These are phyloP conservation scores for Drosophila bocqueti DNA, from an alignment of 1,140 invertebrate genomes.

Conservation along the genomic window DNA sequence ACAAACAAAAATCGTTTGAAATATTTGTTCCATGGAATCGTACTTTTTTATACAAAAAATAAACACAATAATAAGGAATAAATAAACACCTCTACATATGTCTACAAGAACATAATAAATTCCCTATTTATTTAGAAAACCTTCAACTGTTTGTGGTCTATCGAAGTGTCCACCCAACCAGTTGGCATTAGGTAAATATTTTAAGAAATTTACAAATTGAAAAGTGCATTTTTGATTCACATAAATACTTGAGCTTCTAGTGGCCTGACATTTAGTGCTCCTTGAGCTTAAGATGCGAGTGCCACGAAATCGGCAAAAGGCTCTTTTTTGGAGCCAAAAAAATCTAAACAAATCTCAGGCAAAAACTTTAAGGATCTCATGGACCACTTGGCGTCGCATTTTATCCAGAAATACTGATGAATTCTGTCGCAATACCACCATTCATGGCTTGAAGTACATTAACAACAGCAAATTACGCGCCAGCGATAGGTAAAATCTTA, in stretches of 20 bases:
- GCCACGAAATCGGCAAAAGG: slow-evolving; percentile 19
- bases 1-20: too few species aligned
- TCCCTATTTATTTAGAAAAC: neutral
- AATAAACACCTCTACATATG: too few species aligned
- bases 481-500: slow-evolving; percentile 53
- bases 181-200: slow-evolving; percentile 24
- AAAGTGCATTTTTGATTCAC: slow-evolving; percentile 1
- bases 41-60: neutral
- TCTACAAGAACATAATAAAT: neutral
- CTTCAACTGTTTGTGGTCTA: neutral
- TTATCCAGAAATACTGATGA: slow-evolving; percentile 70
- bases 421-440: slow-evolving; percentile 74
- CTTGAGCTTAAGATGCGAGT: slow-evolving; percentile 11
- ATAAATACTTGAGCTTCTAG: neutral
- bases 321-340: slow-evolving; percentile 2
- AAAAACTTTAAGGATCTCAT: slow-evolving; percentile 21
- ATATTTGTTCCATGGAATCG: neutral
- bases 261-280: neutral
- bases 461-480: slow-evolving; percentile 54
- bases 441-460: slow-evolving; percentile 78
- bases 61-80: neutral
- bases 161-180: neutral
- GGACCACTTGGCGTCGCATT: slow-evolving; percentile 46
- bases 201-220: slow-evolving; percentile 6
- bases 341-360: neutral